Percentiles rank a stretch among this genome's conserved stretches.
Conservation (phyloP, 2,113 vertebrate genomes). For the Lichenostomus cassidix region DNA sequence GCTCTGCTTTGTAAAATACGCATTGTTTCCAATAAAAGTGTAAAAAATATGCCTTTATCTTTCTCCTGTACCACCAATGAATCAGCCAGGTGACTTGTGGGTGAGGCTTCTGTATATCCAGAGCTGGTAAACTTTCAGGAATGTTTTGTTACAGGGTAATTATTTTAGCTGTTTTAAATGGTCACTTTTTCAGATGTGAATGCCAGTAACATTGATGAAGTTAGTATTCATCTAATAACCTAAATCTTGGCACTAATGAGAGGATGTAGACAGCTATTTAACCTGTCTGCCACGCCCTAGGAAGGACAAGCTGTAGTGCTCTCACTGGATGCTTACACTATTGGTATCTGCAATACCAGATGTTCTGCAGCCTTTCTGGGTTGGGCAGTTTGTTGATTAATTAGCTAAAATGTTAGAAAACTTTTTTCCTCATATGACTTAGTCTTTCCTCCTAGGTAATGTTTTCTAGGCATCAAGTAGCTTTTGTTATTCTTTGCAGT, state of each 20-base stretch:
- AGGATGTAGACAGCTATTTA: neutral
- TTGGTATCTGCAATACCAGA: neutral
- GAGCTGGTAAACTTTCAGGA: neutral
- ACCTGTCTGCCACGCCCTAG: fast-evolving
- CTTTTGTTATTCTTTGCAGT: neutral
- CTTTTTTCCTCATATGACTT: neutral
- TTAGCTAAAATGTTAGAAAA: neutral
- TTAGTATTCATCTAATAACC: neutral
- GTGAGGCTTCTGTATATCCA: neutral
- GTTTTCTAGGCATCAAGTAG: neutral
- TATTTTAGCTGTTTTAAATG: neutral
- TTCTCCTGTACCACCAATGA: neutral
- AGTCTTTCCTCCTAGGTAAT: neutral
- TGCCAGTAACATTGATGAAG: neutral
- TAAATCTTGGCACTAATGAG: neutral
- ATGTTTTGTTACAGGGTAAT: neutral
- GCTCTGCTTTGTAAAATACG: neutral
- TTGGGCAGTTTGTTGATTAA: neutral
- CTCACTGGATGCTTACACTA: neutral
- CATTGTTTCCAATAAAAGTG: neutral
- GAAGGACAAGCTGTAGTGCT: neutral
- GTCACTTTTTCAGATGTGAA: neutral
- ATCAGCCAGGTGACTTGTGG: neutral
- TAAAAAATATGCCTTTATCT: neutral
- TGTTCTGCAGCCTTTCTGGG: neutral